These are phyloP conservation scores for Philopotamus ludificatus DNA, from an alignment of 1,140 invertebrate species.

Conservation along the genomic window DNA sequence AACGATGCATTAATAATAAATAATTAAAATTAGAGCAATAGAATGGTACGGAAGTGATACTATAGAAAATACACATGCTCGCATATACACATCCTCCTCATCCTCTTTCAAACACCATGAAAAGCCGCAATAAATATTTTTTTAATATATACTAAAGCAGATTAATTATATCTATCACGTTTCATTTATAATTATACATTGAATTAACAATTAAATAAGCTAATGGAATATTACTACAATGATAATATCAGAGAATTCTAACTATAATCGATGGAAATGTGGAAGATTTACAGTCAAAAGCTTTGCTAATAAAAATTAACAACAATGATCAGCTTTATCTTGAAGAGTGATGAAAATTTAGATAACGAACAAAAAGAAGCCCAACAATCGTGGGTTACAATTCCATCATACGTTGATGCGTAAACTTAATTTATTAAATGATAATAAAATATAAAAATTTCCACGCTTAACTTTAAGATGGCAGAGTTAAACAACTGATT, in stretches of 20 bases:
- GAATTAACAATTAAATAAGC: constrained; percentile 38
- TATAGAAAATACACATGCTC: too few relatives aligned
- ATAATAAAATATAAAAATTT: neutral
- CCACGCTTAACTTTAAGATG: neutral
- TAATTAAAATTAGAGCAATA: neutral
- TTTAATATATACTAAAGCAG: constrained; percentile 24
- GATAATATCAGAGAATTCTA: constrained; percentile 31
- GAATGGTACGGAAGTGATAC: too few relatives aligned
- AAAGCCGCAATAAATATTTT: constrained; percentile 34
- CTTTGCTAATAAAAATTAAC: neutral
- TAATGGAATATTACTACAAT: constrained; percentile 39
- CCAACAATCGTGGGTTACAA: too few relatives aligned
- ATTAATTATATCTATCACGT: constrained; percentile 32
- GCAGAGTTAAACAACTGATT: too few relatives aligned
- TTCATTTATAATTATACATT: constrained; percentile 31
- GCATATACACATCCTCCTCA: neutral
- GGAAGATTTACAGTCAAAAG: constrained; percentile 27
- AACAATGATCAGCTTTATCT: too few relatives aligned
- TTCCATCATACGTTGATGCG: too few relatives aligned
- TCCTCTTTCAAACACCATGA: constrained; percentile 16
- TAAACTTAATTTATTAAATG: too few relatives aligned
- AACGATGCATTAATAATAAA: too few relatives aligned
- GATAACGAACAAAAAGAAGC: too few relatives aligned
- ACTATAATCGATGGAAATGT: constrained; percentile 23
- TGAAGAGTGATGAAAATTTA: too few relatives aligned